Evolutionary conservation across 2,888 invertebrate species (phyloP).

Genomic region (Trichopoda pennipes): DNA sequence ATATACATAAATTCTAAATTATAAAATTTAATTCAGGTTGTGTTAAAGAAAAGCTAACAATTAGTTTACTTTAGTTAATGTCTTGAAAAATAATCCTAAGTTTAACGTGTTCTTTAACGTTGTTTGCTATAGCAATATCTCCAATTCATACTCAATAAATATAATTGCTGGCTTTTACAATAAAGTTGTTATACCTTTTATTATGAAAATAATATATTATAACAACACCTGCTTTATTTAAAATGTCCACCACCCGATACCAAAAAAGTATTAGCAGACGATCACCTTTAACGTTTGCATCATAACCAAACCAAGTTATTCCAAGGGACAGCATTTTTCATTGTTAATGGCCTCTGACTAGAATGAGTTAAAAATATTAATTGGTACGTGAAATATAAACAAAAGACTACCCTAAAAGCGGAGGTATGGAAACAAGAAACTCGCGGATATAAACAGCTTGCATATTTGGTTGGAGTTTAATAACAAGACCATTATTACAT

Average conservation of each 20-base stretch:
- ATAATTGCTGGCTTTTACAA: not conserved
- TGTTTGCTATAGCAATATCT: too few species aligned
- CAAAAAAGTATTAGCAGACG: not conserved
- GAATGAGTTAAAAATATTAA: slow-evolving; percentile 65
- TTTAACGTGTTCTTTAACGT: too few species aligned
- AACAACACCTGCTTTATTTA: slow-evolving; percentile 70
- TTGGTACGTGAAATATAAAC: slow-evolving; percentile 70
- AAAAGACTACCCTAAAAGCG: slow-evolving; percentile 48
- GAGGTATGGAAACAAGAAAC: not conserved
- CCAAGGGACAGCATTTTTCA: slow-evolving; percentile 2
- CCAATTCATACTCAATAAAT: too few species aligned
- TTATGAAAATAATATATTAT: slow-evolving; percentile 67
- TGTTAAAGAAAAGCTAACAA: too few species aligned
- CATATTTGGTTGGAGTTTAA: slow-evolving; percentile 35
- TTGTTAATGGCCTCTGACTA: slow-evolving; percentile 19
- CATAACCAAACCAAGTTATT: slow-evolving; percentile 35
- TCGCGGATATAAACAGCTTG: slow-evolving; percentile 11
- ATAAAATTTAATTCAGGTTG: too few species aligned
- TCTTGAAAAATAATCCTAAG: too few species aligned
- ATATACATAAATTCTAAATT: too few species aligned
- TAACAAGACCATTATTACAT: slow-evolving; percentile 42
- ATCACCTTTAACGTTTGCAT: slow-evolving; percentile 33
- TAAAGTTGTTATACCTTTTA: not conserved
- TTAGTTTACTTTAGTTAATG: too few species aligned
- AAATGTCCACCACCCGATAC: slow-evolving; percentile 11